Percentiles rank a stretch among this genome's conserved stretches.
phyloP scores from a whole-genome alignment of 2,797 vertebrate genomes.

The Nannoperca australis region DNA sequence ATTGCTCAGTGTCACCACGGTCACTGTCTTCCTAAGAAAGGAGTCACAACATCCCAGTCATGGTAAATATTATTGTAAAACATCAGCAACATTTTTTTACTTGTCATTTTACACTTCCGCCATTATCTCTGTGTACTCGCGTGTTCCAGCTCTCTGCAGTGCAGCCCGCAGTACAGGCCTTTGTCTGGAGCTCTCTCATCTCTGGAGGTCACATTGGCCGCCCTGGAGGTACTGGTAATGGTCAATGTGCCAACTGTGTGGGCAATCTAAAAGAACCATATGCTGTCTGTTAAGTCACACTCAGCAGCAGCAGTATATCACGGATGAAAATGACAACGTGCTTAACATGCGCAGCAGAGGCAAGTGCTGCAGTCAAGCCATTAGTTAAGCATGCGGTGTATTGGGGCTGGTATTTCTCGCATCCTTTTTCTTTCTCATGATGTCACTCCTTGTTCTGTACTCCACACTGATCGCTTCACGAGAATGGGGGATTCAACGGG shows the following conservation, averaged over 20 bases:
- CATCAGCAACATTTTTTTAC: slow-evolving; percentile 31
- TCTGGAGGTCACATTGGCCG: slow-evolving; percentile 73
- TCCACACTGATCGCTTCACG: slow-evolving; percentile 39
- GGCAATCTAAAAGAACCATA: slow-evolving; percentile 73
- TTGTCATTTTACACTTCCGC: slow-evolving; percentile 49
- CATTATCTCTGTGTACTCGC: slow-evolving; percentile 46
- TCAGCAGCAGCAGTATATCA: slow-evolving; percentile 45
- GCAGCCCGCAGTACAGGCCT: slow-evolving; percentile 52
- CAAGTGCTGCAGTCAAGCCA: slow-evolving; percentile 30
- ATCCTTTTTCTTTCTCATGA: slow-evolving; percentile 18
- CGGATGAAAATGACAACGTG: slow-evolving; percentile 46
- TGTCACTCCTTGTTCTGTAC: slow-evolving; percentile 43
- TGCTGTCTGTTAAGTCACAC: slow-evolving; percentile 69
- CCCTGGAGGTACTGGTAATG: slow-evolving; percentile 74
- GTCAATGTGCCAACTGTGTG: slow-evolving; percentile 75
- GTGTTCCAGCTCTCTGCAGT: slow-evolving; percentile 37
- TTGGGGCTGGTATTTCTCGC: slow-evolving; percentile 32
- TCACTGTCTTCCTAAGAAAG: slow-evolving; percentile 51
- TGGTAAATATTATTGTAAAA: slow-evolving; percentile 49
- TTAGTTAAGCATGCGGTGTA: slow-evolving; percentile 40
- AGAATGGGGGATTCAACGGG: slow-evolving; percentile 25
- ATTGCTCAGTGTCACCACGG: slow-evolving; percentile 66
- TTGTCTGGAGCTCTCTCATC: slow-evolving; percentile 71
- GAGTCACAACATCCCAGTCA: slow-evolving; percentile 44
- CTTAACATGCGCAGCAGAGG: slow-evolving; percentile 32